These are phyloP conservation scores for Andrena cerasifolii DNA, from an alignment of 1,140 invertebrate genomes.

Conservation along the genomic window DNA sequence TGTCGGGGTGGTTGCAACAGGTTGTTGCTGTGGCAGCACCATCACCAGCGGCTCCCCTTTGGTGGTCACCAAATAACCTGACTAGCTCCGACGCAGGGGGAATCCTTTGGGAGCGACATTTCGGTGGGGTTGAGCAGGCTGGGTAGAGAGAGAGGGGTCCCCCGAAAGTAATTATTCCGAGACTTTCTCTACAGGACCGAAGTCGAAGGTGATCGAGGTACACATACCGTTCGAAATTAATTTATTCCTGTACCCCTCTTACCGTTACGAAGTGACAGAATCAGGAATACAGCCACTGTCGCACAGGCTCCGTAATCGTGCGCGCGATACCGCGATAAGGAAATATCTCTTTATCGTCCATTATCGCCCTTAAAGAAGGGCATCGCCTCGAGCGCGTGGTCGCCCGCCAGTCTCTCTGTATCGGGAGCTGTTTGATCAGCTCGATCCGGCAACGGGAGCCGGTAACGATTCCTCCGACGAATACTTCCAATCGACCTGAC, in stretches of 20 bases:
- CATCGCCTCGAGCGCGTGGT: constrained; percentile 34
- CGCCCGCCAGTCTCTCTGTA: not conserved
- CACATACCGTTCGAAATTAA: constrained; percentile 17
- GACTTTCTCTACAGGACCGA: constrained; percentile 16
- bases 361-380: constrained; percentile 40
- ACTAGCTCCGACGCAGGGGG: not conserved
- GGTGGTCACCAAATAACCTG: constrained; percentile 36
- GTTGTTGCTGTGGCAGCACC: constrained; percentile 67
- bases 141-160: too few relatives aligned
- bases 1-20: constrained; percentile 73
- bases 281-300: not conserved
- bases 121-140: constrained; percentile 11
- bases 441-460: not conserved
- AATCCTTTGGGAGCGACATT: constrained; percentile 13
- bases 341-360: constrained; percentile 36
- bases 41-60: constrained; percentile 41
- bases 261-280: not conserved
- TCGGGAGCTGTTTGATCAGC: not conserved
- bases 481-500: not conserved
- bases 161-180: constrained; percentile 25
- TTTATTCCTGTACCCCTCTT: constrained; percentile 7
- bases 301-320: too few relatives aligned
- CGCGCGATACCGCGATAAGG: constrained; percentile 24
- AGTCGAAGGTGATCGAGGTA: constrained; percentile 38
- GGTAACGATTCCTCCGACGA: not conserved